A percentile compares a stretch with the other conserved stretches of the same genome.
Conservation (phyloP, 2,797 vertebrate species). For the Cuculus canorus region DNA sequence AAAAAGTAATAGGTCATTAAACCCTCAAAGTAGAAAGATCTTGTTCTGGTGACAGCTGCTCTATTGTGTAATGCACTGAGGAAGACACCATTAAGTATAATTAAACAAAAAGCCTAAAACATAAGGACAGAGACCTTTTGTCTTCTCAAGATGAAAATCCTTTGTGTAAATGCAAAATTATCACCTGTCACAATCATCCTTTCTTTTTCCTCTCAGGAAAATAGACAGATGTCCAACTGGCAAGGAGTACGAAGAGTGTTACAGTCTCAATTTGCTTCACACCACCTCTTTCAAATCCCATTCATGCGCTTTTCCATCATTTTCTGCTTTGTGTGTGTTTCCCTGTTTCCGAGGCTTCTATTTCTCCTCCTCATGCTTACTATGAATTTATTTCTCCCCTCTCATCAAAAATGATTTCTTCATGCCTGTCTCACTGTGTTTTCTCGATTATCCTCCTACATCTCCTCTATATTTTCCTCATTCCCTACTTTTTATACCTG, state of each 20-base stretch:
- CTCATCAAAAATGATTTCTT: background rate
- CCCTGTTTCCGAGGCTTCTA: background rate
- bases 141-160: conserved; percentile 53
- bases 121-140: conserved; percentile 59
- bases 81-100: conserved; percentile 67
- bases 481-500: background rate
- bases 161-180: conserved; percentile 53
- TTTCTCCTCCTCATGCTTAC: background rate
- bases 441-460: background rate
- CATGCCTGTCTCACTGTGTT: background rate
- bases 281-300: background rate
- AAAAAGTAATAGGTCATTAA: conserved; percentile 64
- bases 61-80: conserved; percentile 20
- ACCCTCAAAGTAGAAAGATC: conserved; percentile 42
- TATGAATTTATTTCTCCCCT: background rate
- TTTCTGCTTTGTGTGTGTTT: background rate
- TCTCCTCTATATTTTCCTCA: background rate
- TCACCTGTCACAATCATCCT: background rate
- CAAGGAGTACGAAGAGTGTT: conserved; percentile 6
- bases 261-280: conserved; percentile 16
- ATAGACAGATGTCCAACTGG: conserved; percentile 68
- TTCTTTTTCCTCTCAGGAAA: conserved; percentile 29
- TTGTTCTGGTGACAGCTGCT: conserved; percentile 59
- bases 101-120: conserved; percentile 70
- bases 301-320: background rate